Evolutionary conservation across 2,888 invertebrate genomes (phyloP).

Genomic region (Drosophila monieri): DNA sequence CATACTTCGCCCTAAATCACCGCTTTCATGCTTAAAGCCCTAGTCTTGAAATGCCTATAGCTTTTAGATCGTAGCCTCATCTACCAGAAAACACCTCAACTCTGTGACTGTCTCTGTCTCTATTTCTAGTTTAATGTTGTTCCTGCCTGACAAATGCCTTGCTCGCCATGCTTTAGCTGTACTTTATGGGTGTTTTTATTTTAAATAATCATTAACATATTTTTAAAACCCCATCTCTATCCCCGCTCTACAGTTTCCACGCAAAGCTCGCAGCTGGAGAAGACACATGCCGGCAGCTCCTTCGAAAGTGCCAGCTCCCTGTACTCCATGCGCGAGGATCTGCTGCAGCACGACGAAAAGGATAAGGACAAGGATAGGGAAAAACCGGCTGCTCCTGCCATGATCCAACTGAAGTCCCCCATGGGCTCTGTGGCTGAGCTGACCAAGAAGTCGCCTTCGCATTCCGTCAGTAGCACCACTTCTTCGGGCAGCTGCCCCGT

Average conservation of each 20-base stretch:
- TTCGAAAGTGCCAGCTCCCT: constrained; percentile 94
- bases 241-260: constrained; percentile 77
- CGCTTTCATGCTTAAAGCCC: constrained; percentile 41
- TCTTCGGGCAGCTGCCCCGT: constrained; percentile 85
- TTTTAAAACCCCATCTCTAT: neutral
- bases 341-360: constrained; percentile 84
- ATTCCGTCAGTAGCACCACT: constrained; percentile 86
- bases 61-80: constrained; percentile 26
- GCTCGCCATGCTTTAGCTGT: constrained; percentile 73
- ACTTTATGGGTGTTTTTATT: neutral
- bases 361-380: constrained; percentile 25
- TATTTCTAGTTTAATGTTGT: constrained; percentile 81
- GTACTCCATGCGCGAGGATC: constrained; percentile 91
- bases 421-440: constrained; percentile 56
- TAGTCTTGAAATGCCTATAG: constrained; percentile 28
- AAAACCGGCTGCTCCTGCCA: constrained; percentile 13
- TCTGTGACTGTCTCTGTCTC: constrained; percentile 44
- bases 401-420: constrained; percentile 57
- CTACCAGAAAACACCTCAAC: constrained; percentile 16
- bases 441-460: constrained; percentile 84
- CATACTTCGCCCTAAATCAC: constrained; percentile 14
- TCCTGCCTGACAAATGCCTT: constrained; percentile 82
- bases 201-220: too few relatives aligned
- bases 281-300: constrained; percentile 91
- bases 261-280: constrained; percentile 85